These are phyloP conservation scores for Cyphomyrus plagiostoma DNA, from an alignment of 2,113 vertebrate genomes.

Conservation along the genomic window DNA sequence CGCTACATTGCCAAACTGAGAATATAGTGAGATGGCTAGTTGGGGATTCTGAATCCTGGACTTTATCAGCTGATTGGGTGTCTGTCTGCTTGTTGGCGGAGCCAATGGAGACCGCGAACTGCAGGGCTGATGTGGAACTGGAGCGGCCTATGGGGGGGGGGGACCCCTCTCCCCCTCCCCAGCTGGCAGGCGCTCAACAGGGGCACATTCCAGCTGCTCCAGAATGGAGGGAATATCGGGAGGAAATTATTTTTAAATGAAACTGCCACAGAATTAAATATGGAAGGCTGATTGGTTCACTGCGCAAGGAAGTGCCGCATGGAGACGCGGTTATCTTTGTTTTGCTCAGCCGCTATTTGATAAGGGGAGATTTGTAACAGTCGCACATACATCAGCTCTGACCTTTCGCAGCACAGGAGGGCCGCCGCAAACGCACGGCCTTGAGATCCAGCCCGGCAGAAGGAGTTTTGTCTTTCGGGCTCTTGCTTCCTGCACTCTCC, in stretches of 20 bases:
- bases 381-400: constrained; percentile 28
- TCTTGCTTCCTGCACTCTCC: constrained; percentile 34
- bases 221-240: background rate
- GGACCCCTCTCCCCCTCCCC: background rate
- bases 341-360: constrained; percentile 44
- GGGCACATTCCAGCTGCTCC: background rate
- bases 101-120: background rate
- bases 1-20: background rate
- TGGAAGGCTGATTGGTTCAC: constrained; percentile 41
- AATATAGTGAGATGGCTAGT: background rate
- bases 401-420: constrained; percentile 42
- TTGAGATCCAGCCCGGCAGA: constrained; percentile 54
- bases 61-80: background rate
- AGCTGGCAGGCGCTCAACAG: background rate
- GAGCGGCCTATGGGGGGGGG: background rate
- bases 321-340: constrained; percentile 61
- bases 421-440: constrained; percentile 57
- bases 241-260: background rate
- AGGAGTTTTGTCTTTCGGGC: constrained; percentile 43
- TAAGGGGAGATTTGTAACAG: constrained; percentile 61
- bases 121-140: background rate
- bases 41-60: background rate
- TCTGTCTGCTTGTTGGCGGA: background rate
- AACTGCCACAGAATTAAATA: background rate
- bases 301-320: constrained; percentile 46